Evolutionary conservation across 2,113 vertebrate genomes (phyloP).

Genomic region (Mystacornis crossleyi): DNA sequence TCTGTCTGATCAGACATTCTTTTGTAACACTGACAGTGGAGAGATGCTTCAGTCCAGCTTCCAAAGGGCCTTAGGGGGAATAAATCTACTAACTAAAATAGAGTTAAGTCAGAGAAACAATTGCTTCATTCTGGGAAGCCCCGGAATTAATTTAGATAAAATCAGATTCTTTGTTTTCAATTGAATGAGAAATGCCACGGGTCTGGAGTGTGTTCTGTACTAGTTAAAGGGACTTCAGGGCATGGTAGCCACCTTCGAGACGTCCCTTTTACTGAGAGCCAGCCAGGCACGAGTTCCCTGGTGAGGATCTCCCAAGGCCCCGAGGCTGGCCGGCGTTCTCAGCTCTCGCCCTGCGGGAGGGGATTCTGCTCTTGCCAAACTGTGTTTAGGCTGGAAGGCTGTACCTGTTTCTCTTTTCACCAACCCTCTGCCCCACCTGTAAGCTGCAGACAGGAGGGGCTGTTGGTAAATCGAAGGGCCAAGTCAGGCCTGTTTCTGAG

Average conservation of each 20-base stretch:
- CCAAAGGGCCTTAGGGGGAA: neutral
- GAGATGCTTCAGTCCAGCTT: conserved; percentile 5
- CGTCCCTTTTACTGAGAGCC: neutral
- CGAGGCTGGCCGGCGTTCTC: neutral
- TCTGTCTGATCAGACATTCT: conserved; percentile 10
- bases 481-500: neutral
- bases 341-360: neutral
- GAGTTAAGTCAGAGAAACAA: conserved; percentile 14
- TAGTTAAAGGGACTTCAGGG: neutral
- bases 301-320: neutral
- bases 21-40: neutral
- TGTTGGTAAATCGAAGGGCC: neutral
- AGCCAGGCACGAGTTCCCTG: neutral
- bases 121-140: conserved; percentile 39
- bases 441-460: neutral
- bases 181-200: conserved; percentile 6
- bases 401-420: neutral
- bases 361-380: neutral
- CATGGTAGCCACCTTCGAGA: neutral
- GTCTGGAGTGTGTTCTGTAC: neutral
- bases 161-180: conserved; percentile 40
- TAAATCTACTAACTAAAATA: neutral
- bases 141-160: conserved; percentile 47
- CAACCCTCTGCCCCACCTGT: neutral
- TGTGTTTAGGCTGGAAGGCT: neutral